Evolutionary conservation across 2,113 vertebrate genomes (phyloP).

Genomic region (Oncorhynchus keta): DNA sequence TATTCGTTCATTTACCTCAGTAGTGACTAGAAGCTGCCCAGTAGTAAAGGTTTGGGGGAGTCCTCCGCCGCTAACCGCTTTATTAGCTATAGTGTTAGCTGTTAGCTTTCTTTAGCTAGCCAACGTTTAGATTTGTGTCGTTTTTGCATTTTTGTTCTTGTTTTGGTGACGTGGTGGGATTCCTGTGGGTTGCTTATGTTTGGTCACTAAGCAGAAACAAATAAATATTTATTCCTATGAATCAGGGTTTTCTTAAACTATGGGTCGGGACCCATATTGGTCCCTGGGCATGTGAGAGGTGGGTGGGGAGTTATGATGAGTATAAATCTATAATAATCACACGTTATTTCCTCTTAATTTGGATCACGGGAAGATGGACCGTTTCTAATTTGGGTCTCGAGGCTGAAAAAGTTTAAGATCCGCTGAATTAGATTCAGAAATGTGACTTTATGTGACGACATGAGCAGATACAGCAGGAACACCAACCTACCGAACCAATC

Average conservation of each 20-base stretch:
- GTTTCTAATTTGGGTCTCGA: no score
- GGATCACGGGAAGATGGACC: no score
- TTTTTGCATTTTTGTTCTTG: background rate
- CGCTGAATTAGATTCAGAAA: no score
- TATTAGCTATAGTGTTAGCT: background rate
- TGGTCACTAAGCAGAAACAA: no score
- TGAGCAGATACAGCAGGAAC: background rate
- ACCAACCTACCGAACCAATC: background rate
- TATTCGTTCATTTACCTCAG: slow-evolving; percentile 46
- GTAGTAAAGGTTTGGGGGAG: slow-evolving; percentile 7
- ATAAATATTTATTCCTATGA: no score
- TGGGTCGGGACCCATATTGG: no score
- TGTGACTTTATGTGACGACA: background rate
- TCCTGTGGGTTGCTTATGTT: slow-evolving; percentile 18
- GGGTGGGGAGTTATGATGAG: background rate
- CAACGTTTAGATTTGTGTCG: slow-evolving; percentile 9
- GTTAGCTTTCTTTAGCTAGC: background rate
- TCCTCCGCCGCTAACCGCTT: slow-evolving; percentile 4
- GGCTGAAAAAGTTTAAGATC: no score
- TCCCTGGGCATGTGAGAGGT: background rate
- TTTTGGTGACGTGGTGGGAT: background rate
- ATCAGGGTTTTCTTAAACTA: no score
- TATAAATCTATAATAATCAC: no score
- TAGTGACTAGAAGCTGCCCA: slow-evolving; percentile 24
- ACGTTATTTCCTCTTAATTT: no score